Evolutionary conservation across 2,797 vertebrate genomes (phyloP).

Genomic region (Poecilia wingei): DNA sequence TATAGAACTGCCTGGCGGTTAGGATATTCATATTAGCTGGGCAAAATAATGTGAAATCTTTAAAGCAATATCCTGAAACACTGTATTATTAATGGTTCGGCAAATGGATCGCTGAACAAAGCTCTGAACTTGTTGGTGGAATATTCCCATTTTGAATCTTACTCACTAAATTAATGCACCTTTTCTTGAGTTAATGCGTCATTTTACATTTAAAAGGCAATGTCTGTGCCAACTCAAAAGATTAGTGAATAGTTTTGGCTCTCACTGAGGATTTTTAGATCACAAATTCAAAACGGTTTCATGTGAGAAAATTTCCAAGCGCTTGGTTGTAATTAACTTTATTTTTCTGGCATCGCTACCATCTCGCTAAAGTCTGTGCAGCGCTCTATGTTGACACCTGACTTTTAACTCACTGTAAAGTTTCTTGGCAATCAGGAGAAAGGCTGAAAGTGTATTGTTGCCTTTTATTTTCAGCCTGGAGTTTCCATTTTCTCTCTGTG

Average conservation of each 20-base stretch:
- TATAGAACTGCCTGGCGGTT: constrained; percentile 14
- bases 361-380: constrained; percentile 20
- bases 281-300: constrained; percentile 25
- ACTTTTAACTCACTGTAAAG: constrained; percentile 19
- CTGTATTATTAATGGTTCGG: constrained; percentile 27
- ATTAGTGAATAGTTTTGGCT: constrained; percentile 25
- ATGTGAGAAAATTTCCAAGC: constrained; percentile 22
- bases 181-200: constrained; percentile 15
- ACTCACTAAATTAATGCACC: constrained; percentile 5
- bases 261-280: constrained; percentile 14
- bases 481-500: constrained; percentile 47
- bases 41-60: constrained; percentile 23
- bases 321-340: constrained; percentile 17
- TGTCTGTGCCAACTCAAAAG: constrained; percentile 4
- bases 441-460: constrained; percentile 34
- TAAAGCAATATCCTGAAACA: constrained; percentile 15
- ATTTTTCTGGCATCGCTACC: constrained; percentile 22
- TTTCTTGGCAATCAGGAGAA: constrained; percentile 30
- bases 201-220: constrained; percentile 31
- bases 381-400: constrained; percentile 21
- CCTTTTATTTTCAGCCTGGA: constrained; percentile 39
- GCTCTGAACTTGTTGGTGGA: constrained; percentile 1
- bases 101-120: constrained; percentile 31
- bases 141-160: constrained; percentile 30
- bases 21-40: constrained; percentile 11